These are phyloP conservation scores for Psittacara wagleri DNA, from an alignment of 2,113 vertebrate species.

Conservation along the genomic window DNA sequence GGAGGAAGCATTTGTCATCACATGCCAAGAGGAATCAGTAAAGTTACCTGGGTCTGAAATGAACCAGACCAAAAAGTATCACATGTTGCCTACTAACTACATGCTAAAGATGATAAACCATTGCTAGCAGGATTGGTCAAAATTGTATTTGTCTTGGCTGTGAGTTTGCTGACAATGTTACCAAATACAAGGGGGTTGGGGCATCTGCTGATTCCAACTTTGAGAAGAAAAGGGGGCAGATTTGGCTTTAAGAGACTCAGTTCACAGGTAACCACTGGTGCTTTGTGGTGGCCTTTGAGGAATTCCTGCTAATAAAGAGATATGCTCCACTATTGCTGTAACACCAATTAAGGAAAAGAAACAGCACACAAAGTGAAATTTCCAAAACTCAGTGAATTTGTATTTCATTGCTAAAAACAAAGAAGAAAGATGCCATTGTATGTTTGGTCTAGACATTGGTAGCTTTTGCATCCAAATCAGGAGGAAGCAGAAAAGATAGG, in stretches of 20 bases:
- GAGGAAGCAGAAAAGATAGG: neutral
- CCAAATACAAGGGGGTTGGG: neutral
- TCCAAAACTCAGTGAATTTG: neutral
- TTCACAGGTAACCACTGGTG: neutral
- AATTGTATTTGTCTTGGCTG: neutral
- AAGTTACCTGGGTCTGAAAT: neutral
- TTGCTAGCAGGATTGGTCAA: neutral
- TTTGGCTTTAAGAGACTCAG: neutral
- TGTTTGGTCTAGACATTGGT: neutral
- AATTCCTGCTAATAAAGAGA: neutral
- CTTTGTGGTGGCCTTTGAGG: neutral
- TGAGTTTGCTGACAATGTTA: conserved; percentile 1
- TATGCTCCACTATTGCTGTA: neutral
- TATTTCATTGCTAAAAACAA: neutral
- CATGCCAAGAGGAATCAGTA: neutral
- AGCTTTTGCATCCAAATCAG: neutral
- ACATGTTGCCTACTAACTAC: neutral
- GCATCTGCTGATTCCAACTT: neutral
- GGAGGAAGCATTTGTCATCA: neutral
- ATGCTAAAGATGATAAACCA: neutral
- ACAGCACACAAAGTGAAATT: neutral
- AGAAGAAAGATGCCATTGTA: neutral
- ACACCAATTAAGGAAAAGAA: neutral
- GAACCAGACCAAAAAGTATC: neutral
- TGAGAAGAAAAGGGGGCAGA: neutral